These are phyloP conservation scores for Drosophila navojoa DNA, from an alignment of 1,140 invertebrate species.

Conservation along the genomic window DNA sequence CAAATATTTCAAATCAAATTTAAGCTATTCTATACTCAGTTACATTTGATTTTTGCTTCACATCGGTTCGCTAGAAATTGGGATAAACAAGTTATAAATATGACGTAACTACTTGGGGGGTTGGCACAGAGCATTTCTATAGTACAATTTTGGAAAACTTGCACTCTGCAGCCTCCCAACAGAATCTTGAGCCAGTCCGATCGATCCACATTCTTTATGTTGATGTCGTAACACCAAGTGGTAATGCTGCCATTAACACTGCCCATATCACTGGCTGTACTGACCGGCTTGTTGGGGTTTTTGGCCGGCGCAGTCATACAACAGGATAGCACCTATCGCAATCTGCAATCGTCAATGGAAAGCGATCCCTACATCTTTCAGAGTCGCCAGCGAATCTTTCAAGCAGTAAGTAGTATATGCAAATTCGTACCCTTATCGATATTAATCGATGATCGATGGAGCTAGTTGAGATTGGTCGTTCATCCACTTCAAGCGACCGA, in stretches of 20 bases:
- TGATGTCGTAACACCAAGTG: neutral
- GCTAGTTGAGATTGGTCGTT: constrained; percentile 20
- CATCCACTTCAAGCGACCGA: neutral
- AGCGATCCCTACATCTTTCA: constrained; percentile 54
- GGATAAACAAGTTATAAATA: neutral
- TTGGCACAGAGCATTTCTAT: constrained; percentile 4
- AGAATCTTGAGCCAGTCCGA: neutral
- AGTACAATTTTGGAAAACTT: neutral
- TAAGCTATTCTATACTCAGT: too few species aligned
- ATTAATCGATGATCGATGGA: neutral
- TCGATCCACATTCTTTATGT: neutral
- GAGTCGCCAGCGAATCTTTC: constrained; percentile 43
- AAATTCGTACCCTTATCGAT: neutral
- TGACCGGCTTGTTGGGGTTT: constrained; percentile 44
- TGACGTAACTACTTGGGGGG: neutral
- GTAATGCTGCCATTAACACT: constrained; percentile 26
- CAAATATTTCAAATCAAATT: neutral
- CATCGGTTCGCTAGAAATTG: neutral
- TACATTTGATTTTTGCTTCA: constrained; percentile 17
- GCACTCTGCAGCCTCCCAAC: neutral
- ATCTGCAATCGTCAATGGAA: constrained; percentile 38
- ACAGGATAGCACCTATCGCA: constrained; percentile 54
- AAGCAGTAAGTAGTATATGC: constrained; percentile 40
- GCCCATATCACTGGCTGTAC: constrained; percentile 24
- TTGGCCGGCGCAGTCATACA: constrained; percentile 54